Base-by-base conservation (phyloP, 2,888 invertebrate species). In the Cheilosia variabilis region DNA sequence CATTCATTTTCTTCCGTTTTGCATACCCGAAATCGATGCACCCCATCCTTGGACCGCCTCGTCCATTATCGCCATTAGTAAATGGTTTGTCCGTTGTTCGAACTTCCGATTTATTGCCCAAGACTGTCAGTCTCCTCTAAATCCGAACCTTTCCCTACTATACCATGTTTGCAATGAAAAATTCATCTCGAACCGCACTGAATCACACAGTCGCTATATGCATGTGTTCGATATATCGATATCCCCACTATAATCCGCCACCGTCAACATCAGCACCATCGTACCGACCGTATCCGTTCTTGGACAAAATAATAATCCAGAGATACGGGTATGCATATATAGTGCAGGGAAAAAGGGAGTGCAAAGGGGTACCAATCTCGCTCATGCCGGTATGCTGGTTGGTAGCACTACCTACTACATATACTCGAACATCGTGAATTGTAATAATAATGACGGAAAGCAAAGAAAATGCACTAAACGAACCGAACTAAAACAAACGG, bases 21-120 rank as follows among this genome's bases (percentile, higher is more conserved):
- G 65, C 58, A 65, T 68, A 27, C 1, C 52, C 53, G 10, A 69
- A 65, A 75, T 65, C 50, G 45, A 71, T 71, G 69, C 80, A 83
- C 57, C 60, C 57, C 66, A 57, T 63, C 57, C 68, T 50, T n/a
- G 45, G 13, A 19, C 31, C 53, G 17, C 68, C 52, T 57, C 72
- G 52, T 57, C 86, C 71, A 86, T 86, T 81, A 81, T 72, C 81
- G 62, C 82, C 69, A 82, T 87, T 82, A 87, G 87, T 68, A 82
- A 78, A 87, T 87, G 82, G 87, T 82, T 87, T 87, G 87, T 81
- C 19, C 47, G 47, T 86, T 37, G 37, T 37, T 37, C 86, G 81
- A 77, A 72, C 80, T 81, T 86, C 76, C 76, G 81, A 80, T 76
- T 86, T 81, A 66, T 77, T 72, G 76, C 72, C 81, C 71, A 72